These are phyloP conservation scores for Caenorhabditis inopinata DNA, from an alignment of 1,140 invertebrate species.

Conservation along the genomic window DNA sequence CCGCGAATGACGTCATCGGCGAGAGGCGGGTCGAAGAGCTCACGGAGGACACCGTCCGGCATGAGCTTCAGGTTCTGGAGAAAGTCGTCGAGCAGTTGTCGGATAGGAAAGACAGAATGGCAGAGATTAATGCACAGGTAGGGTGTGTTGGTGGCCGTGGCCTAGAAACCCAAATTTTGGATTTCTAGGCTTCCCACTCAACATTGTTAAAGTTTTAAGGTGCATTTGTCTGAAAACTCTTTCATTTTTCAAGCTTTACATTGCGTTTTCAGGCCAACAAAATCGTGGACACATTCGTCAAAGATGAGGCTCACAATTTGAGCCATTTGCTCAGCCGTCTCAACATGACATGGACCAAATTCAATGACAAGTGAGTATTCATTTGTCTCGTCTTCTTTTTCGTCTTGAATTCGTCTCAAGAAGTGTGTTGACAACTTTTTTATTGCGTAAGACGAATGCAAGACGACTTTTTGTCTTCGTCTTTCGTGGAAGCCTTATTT, in stretches of 20 bases:
- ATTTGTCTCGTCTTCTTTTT: too few relatives aligned
- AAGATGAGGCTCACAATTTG: conserved; percentile 61
- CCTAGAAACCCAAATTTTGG: too few relatives aligned
- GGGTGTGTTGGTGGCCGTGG: too few relatives aligned
- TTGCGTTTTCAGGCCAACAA: conserved; percentile 43
- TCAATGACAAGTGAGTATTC: conserved; percentile 59
- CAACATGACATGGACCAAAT: conserved; percentile 64
- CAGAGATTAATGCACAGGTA: conserved; percentile 45
- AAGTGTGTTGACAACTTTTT: too few relatives aligned
- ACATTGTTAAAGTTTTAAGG: too few relatives aligned
- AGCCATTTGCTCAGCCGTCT: conserved; percentile 58
- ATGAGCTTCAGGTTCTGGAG: conserved; percentile 37
- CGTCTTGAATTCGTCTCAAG: too few relatives aligned
- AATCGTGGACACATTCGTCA: conserved; percentile 54
- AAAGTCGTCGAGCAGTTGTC: conserved; percentile 43
- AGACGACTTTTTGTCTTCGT: too few relatives aligned
- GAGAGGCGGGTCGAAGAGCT: conserved; percentile 10
- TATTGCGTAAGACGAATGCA: too few relatives aligned
- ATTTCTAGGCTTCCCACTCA: too few relatives aligned
- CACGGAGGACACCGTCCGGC: conserved; percentile 20
- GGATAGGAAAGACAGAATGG: conserved; percentile 49
- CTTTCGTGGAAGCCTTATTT: too few relatives aligned
- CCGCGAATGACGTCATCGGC: background rate
- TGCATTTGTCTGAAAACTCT: too few relatives aligned
- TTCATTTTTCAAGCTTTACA: too few relatives aligned